Percentiles rank a stretch among this genome's conserved stretches.
Evolutionary conservation across 2,113 vertebrate species (phyloP).

Genomic region (Phrynocephalus versicolor): DNA sequence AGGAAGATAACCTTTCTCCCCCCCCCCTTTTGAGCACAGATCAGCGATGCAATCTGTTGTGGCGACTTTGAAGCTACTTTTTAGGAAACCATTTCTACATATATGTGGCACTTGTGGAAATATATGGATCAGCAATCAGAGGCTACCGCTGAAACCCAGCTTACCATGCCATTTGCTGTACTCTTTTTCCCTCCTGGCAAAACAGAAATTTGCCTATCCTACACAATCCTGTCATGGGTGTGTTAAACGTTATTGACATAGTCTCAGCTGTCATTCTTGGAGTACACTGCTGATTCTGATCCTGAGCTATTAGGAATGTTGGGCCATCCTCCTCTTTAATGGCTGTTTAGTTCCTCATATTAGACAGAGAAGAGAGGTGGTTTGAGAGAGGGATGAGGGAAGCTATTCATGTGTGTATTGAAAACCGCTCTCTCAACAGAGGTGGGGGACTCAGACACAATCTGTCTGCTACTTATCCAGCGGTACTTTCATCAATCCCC

Average conservation of each 20-base stretch:
- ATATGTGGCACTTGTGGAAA: not conserved
- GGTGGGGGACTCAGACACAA: too few relatives aligned
- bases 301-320: too few relatives aligned
- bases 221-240: rapidly evolving
- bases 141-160: rapidly evolving
- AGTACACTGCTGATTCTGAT: too few relatives aligned
- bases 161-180: slow-evolving; percentile 40
- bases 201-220: rapidly evolving
- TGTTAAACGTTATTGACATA: not conserved
- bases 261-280: not conserved
- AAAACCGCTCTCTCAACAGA: too few relatives aligned
- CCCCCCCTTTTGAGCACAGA: rapidly evolving
- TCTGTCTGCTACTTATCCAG: too few relatives aligned
- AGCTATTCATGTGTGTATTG: too few relatives aligned
- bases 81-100: slow-evolving; percentile 2
- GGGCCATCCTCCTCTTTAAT: too few relatives aligned
- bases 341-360: too few relatives aligned
- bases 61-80: not conserved
- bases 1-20: rapidly evolving
- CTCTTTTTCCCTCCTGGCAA: not conserved
- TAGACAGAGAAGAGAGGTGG: too few relatives aligned
- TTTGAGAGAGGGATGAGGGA: too few relatives aligned
- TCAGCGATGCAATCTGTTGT: rapidly evolving
- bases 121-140: rapidly evolving
- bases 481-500: too few relatives aligned